Evolutionary conservation across 2,888 invertebrate species (phyloP), one percentile per base, ranked within the genome.

Genomic region (Stenotaenia linearis): DNA sequence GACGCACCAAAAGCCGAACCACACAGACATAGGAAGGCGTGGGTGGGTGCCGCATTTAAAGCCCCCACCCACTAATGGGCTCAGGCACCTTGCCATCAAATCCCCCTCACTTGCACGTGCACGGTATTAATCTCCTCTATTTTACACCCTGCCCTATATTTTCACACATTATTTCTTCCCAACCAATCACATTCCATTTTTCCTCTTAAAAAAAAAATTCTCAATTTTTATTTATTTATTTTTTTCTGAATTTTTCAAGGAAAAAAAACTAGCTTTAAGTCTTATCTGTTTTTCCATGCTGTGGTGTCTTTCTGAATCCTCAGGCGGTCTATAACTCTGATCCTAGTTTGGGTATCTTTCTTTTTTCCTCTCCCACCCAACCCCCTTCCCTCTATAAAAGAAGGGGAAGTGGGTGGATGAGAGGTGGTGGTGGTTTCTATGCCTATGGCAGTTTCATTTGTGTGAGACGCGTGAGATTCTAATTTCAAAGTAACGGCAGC

Each of bases 251-350:
- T n/a, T n/a, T n/a, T n/a, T n/a, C n/a, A n/a, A n/a, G n/a, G n/a
- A n/a, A n/a, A 61, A 61, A 25, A 61, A 12, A 10, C 5, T 25
- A 61, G 61, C 61, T 61, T 28, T 61, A 45, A 45, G 45, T 25
- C 61, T 61, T 61, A 61, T 61, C 61, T 61, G 61, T 61, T 61
- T 61, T 61, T 25, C 25, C 61, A 61, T 61, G 61, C 25, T 61
- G 28, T 61, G 61, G 61, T 61, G 61, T 61, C 61, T 61, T 61
- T 23, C 25, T 25, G 25, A 61, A 61, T 61, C 61, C 61, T 61
- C 61, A 25, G 61, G 61, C 61, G 61, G 61, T 61, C 61, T 61
- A 61, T 61, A 61, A 61, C 61, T 61, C 61, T 61, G 61, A 61
- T 61, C 61, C 61, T 61, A 61, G 61, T 61, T 61, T 28, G 61